Percentiles rank a stretch among this genome's conserved stretches.
Evolutionary conservation across 2,797 vertebrate species (phyloP).

Genomic region (Gymnoscopelus braueri): DNA sequence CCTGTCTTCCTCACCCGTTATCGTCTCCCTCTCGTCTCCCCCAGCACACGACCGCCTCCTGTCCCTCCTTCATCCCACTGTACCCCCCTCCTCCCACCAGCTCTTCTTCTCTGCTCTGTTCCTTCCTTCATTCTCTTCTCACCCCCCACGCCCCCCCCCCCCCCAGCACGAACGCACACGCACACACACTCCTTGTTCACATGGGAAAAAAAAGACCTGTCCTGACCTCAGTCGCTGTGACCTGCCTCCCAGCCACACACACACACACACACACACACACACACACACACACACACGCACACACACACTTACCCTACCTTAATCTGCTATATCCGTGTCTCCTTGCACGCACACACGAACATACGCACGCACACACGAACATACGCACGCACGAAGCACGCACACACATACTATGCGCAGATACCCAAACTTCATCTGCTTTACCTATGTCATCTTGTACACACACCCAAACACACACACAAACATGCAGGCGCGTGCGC

Average conservation of each 20-base stretch:
- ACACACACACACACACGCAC: constrained; percentile 12
- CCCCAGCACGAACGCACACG: neutral
- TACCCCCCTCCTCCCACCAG: neutral
- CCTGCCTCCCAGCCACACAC: neutral
- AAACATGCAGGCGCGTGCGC: too few species aligned
- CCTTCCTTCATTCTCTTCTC: neutral
- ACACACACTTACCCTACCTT: constrained; percentile 8
- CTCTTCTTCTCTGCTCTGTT: constrained; percentile 21
- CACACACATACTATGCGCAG: too few species aligned
- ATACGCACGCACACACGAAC: too few species aligned
- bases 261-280: neutral
- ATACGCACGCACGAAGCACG: too few species aligned
- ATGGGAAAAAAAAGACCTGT: too few species aligned
- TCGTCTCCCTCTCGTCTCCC: constrained; percentile 23
- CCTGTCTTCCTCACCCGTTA: constrained; percentile 34
- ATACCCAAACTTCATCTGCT: too few species aligned
- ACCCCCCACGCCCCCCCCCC: too few species aligned
- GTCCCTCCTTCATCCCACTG: constrained; percentile 9
- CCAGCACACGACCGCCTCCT: constrained; percentile 8
- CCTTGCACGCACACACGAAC: neutral
- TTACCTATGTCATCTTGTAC: too few species aligned
- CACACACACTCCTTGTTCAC: neutral
- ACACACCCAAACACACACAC: too few species aligned
- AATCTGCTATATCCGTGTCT: neutral
- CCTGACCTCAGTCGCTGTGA: too few species aligned